Conservation (phyloP, 2,113 vertebrate genomes). For the Malurus cyaneus region DNA sequence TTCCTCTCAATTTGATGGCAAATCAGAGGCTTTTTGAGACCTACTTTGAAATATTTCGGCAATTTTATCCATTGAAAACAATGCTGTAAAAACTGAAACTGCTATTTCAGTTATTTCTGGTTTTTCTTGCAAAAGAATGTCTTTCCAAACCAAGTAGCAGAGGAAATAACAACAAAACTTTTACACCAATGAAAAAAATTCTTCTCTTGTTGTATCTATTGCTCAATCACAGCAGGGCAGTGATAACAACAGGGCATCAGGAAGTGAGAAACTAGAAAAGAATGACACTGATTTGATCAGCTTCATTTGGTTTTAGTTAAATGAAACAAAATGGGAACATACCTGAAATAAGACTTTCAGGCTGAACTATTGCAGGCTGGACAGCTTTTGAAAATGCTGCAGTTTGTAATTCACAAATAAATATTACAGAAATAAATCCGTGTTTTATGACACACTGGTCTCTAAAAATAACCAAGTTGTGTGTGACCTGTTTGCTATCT, state of each 20-base stretch:
- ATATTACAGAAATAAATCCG: background rate
- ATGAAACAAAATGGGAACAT: background rate
- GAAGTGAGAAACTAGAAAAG: slow-evolving; percentile 24
- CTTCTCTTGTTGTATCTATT: background rate
- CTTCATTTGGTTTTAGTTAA: background rate
- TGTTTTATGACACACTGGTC: background rate
- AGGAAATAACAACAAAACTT: background rate
- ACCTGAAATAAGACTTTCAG: background rate
- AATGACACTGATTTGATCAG: background rate
- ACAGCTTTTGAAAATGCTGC: background rate
- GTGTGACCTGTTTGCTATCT: background rate
- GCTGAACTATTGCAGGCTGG: background rate
- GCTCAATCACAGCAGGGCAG: slow-evolving; percentile 16
- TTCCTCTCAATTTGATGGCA: background rate
- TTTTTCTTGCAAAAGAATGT: background rate
- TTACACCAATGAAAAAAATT: background rate
- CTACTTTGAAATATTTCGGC: background rate
- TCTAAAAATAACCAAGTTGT: background rate
- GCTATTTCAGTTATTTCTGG: background rate
- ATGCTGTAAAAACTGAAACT: background rate
- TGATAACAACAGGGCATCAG: background rate
- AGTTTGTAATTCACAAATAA: background rate
- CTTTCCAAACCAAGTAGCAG: background rate
- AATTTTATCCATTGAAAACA: background rate
- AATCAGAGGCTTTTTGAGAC: background rate